Conservation (phyloP, 37 sponge, comb jelly and placozoan species). For the Oscarella lobularis region DNA sequence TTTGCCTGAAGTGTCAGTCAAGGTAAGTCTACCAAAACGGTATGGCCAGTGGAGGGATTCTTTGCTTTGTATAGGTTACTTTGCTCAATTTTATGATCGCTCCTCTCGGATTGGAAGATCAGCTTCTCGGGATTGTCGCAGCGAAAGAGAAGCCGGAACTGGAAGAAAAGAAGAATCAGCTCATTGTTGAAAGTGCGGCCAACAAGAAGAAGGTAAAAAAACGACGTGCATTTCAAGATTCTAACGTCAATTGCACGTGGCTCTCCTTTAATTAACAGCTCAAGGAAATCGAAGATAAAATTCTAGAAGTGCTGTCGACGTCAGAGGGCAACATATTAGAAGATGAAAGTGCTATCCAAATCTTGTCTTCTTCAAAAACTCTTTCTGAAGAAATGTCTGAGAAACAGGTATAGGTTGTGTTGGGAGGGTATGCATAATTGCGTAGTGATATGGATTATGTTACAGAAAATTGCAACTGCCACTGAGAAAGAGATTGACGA, state of each 20-base stretch:
- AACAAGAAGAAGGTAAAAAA: constrained; percentile 80
- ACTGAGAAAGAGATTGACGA: constrained; percentile 96
- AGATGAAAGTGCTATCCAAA: constrained; percentile 90
- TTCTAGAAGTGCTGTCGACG: constrained; percentile 83
- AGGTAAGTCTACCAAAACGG: constrained; percentile 33
- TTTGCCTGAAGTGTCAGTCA: constrained; percentile 96
- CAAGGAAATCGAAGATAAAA: constrained; percentile 97
- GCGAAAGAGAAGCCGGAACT: constrained; percentile 96
- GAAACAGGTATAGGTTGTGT: constrained; percentile 51
- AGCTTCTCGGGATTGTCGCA: constrained; percentile 93
- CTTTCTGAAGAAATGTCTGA: constrained; percentile 88
- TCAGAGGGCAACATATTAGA: constrained; percentile 93
- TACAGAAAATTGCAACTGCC: constrained; percentile 66
- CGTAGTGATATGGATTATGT: not conserved
- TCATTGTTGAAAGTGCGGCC: constrained; percentile 84
- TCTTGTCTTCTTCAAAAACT: constrained; percentile 85
- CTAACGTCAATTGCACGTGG: not conserved
- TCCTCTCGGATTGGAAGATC: constrained; percentile 95
- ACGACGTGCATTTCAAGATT: constrained; percentile 38
- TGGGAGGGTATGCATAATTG: not conserved
- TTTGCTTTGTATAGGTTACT: constrained; percentile 40
- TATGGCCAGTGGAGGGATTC: not conserved
- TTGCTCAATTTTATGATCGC: constrained; percentile 99
- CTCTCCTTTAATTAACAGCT: constrained; percentile 23
- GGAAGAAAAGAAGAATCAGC: constrained; percentile 95